phyloP scores from a whole-genome alignment of 2,113 vertebrate genomes.

The Alethe diademata region DNA sequence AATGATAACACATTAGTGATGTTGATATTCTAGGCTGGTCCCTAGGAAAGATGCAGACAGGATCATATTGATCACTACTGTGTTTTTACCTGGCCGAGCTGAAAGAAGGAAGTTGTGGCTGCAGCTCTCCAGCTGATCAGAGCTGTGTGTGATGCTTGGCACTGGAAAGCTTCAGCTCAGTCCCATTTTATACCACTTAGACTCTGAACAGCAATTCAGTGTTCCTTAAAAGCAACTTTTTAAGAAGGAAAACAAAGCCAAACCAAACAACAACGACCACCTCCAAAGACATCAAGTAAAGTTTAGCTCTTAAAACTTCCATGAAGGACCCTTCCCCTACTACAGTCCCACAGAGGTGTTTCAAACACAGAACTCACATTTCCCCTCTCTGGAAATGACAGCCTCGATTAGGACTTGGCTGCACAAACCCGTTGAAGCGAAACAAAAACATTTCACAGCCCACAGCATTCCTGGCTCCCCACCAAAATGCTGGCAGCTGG shows the following conservation, averaged over 20 bases:
- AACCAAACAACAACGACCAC: neutral
- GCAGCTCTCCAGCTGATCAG: neutral
- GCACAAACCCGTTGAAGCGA: neutral
- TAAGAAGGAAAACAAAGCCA: neutral
- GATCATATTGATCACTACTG: fast-evolving
- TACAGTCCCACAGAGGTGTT: neutral
- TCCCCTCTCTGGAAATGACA: neutral
- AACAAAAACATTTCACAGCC: conserved; percentile 62
- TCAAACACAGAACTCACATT: neutral
- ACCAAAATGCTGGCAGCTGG: neutral
- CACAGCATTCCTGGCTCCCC: conserved; percentile 43
- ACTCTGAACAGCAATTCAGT: neutral
- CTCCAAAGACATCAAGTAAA: neutral
- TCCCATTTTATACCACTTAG: neutral
- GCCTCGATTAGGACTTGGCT: conserved; percentile 12
- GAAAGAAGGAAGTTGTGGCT: neutral
- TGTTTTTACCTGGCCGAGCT: neutral
- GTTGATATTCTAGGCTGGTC: neutral
- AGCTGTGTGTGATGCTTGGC: neutral
- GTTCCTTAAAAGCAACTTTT: neutral
- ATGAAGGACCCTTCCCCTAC: neutral
- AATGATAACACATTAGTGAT: neutral
- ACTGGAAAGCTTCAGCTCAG: neutral
- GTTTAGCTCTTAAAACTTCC: neutral
- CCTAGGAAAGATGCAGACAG: neutral